These are phyloP conservation scores for Corythornis madagascariensis DNA, from an alignment of 2,113 vertebrate genomes.

Conservation along the genomic window DNA sequence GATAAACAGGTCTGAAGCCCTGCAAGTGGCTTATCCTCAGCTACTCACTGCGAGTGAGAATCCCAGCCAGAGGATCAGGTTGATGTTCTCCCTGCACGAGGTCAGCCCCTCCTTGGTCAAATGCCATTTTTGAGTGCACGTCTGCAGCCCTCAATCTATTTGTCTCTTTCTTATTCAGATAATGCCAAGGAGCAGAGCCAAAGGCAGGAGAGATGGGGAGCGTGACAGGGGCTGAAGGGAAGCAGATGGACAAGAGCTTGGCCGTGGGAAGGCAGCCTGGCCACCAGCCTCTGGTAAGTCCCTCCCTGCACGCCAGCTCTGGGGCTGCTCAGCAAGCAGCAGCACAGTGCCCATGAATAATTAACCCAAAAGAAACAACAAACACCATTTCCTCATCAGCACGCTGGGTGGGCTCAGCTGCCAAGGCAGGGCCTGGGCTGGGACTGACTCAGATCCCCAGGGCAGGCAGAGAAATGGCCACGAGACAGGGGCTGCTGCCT, in stretches of 20 bases:
- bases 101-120: background rate
- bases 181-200: slow-evolving; percentile 28
- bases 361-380: slow-evolving; percentile 13
- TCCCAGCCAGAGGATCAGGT: background rate
- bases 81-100: background rate
- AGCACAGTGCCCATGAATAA: background rate
- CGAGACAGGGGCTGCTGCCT: background rate
- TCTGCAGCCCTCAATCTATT: background rate
- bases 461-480: background rate
- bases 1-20: background rate
- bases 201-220: background rate
- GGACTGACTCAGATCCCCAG: background rate
- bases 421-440: background rate
- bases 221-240: slow-evolving; percentile 30
- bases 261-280: background rate
- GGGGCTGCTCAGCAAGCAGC: slow-evolving; percentile 22
- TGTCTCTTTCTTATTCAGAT: slow-evolving; percentile 45
- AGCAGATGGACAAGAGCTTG: slow-evolving; percentile 29
- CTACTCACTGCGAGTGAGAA: fast-evolving
- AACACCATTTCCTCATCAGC: slow-evolving; percentile 1
- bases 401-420: background rate
- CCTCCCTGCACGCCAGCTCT: background rate
- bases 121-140: background rate
- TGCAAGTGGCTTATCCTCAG: background rate
- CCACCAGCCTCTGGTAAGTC: slow-evolving; percentile 3